These are phyloP conservation scores for Rhabdomys dilectus DNA, from an alignment of 2,113 vertebrate species.

Conservation along the genomic window DNA sequence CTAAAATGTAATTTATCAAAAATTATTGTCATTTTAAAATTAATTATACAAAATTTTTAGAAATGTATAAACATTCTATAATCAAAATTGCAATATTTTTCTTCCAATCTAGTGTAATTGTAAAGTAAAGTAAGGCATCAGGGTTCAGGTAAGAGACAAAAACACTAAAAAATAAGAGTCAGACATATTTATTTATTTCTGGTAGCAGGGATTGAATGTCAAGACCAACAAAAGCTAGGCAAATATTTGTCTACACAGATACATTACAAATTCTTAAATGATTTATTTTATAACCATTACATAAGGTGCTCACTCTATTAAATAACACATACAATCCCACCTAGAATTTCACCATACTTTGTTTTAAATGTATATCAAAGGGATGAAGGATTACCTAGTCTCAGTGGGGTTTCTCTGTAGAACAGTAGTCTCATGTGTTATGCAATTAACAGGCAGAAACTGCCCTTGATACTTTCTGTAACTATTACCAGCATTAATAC, in stretches of 20 bases:
- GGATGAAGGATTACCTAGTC: rapidly evolving
- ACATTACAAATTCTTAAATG: background rate
- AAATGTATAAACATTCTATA: background rate
- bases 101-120: background rate
- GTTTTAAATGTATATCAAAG: background rate
- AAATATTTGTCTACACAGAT: background rate
- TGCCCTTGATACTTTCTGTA: background rate
- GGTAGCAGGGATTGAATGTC: background rate
- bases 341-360: background rate
- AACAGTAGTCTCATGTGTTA: background rate
- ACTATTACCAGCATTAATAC: background rate
- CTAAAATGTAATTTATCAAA: background rate
- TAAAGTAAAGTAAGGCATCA: background rate
- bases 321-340: background rate
- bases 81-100: background rate
- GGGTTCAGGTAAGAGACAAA: background rate
- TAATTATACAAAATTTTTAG: background rate
- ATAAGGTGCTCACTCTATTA: background rate
- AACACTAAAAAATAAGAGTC: no score
- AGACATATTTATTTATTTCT: background rate
- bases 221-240: no score
- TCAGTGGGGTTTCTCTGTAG: background rate
- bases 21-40: background rate
- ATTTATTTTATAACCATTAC: no score
- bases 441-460: background rate